phyloP scores from a whole-genome alignment of 2,113 vertebrate species.

The Tautogolabrus adspersus region DNA sequence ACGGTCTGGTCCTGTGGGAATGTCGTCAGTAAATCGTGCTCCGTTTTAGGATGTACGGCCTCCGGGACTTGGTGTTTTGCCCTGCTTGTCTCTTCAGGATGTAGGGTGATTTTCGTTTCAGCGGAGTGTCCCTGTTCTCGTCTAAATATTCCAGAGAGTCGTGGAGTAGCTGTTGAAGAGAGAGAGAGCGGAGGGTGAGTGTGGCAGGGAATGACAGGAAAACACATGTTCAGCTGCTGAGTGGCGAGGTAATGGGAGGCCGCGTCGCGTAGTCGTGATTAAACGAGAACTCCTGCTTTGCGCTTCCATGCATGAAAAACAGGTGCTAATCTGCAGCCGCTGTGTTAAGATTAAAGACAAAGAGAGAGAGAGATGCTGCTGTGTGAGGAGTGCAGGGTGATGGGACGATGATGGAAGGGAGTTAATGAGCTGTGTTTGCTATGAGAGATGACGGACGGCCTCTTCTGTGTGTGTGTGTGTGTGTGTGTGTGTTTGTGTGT shows the following conservation, averaged over 20 bases:
- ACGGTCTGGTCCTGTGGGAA: constrained; percentile 41
- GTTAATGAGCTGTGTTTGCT: constrained; percentile 48
- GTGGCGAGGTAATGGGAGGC: constrained; percentile 21
- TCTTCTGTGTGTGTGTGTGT: neutral
- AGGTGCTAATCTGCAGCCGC: constrained; percentile 42
- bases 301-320: constrained; percentile 38
- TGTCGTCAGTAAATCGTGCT: constrained; percentile 89
- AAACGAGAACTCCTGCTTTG: constrained; percentile 16
- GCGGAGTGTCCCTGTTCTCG: constrained; percentile 85
- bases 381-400: constrained; percentile 14
- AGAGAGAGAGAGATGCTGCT: neutral
- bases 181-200: neutral
- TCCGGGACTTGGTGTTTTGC: constrained; percentile 90
- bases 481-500: neutral
- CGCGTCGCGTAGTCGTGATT: constrained; percentile 12
- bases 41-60: constrained; percentile 96
- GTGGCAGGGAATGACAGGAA: neutral
- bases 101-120: constrained; percentile 96
- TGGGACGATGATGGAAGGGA: constrained; percentile 16
- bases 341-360: constrained; percentile 5
- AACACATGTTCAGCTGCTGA: constrained; percentile 33
- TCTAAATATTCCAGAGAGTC: constrained; percentile 84
- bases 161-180: constrained; percentile 83
- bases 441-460: constrained; percentile 1
- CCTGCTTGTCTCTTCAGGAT: constrained; percentile 92